Evolutionary conservation across 2,113 vertebrate species (phyloP).

Genomic region (Dromaius novaehollandiae): DNA sequence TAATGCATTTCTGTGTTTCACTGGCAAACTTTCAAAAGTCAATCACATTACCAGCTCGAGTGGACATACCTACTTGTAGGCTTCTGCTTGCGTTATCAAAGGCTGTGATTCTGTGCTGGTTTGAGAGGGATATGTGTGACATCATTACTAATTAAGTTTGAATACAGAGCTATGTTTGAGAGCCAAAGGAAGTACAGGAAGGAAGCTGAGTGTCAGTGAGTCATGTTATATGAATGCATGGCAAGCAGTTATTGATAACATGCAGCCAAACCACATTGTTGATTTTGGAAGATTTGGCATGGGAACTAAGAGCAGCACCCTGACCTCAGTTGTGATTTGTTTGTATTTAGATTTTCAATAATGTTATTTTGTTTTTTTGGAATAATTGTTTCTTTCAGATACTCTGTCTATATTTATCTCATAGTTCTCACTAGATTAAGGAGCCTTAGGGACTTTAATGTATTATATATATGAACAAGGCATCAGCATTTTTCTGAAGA

Average conservation of each 20-base stretch:
- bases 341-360: slow-evolving; percentile 66
- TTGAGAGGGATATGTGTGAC: slow-evolving; percentile 26
- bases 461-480: slow-evolving; percentile 40
- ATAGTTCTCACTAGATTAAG: slow-evolving; percentile 25
- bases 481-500: slow-evolving; percentile 57
- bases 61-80: not conserved
- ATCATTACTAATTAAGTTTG: slow-evolving; percentile 44
- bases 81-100: not conserved
- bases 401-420: slow-evolving; percentile 55
- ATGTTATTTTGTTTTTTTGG: slow-evolving; percentile 28
- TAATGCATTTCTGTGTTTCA: not conserved
- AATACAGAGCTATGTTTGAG: slow-evolving; percentile 30
- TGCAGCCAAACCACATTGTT: slow-evolving; percentile 74
- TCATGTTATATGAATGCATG: slow-evolving; percentile 72
- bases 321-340: slow-evolving; percentile 57
- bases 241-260: slow-evolving; percentile 68
- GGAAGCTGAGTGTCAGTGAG: slow-evolving; percentile 75
- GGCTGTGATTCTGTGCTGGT: not conserved
- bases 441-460: not conserved
- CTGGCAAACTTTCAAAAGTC: not conserved
- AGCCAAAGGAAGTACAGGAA: slow-evolving; percentile 70
- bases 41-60: not conserved
- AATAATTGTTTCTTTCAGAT: slow-evolving; percentile 14
- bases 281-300: slow-evolving; percentile 77
- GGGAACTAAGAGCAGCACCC: slow-evolving; percentile 68